Evolutionary conservation across 2,888 invertebrate species (phyloP).

Genomic region (Ametastegia equiseti): DNA sequence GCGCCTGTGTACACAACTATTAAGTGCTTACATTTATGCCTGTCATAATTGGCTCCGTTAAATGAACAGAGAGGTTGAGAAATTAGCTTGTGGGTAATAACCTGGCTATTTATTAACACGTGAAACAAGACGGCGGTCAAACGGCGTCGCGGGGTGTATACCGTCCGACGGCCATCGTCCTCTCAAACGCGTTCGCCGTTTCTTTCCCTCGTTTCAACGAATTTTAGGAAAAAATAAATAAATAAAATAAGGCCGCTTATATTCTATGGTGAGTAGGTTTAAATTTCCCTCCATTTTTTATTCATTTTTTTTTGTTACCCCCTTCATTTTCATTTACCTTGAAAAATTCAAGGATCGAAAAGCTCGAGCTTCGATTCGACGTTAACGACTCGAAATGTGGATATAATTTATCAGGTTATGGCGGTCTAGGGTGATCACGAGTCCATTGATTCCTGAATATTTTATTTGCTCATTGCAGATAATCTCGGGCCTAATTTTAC

Average conservation of each 20-base stretch:
- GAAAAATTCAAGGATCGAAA: background rate
- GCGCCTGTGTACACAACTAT: slow-evolving; percentile 71
- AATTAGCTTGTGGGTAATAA: slow-evolving; percentile 74
- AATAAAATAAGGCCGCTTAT: background rate
- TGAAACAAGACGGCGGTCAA: slow-evolving; percentile 65
- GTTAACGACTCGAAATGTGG: background rate
- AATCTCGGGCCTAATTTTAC: background rate
- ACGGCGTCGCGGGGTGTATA: background rate
- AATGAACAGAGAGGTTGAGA: slow-evolving; percentile 73
- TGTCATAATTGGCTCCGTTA: slow-evolving; percentile 74
- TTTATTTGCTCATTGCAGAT: slow-evolving; percentile 32
- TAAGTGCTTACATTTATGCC: slow-evolving; percentile 73
- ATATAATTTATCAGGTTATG: slow-evolving; percentile 2
- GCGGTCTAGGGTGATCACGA: slow-evolving; percentile 1
- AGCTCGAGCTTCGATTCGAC: background rate
- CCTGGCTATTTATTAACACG: slow-evolving; percentile 74
- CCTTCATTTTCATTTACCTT: too few relatives aligned
- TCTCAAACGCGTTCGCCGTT: background rate
- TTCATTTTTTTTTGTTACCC: background rate
- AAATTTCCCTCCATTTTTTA: background rate
- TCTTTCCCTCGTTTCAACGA: too few relatives aligned
- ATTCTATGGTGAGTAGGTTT: slow-evolving; percentile 24
- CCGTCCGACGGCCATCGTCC: slow-evolving; percentile 32
- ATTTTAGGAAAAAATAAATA: background rate
- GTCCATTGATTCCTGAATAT: slow-evolving; percentile 30